These are phyloP conservation scores for Cairina moschata DNA, from an alignment of 2,113 vertebrate genomes.

Conservation along the genomic window DNA sequence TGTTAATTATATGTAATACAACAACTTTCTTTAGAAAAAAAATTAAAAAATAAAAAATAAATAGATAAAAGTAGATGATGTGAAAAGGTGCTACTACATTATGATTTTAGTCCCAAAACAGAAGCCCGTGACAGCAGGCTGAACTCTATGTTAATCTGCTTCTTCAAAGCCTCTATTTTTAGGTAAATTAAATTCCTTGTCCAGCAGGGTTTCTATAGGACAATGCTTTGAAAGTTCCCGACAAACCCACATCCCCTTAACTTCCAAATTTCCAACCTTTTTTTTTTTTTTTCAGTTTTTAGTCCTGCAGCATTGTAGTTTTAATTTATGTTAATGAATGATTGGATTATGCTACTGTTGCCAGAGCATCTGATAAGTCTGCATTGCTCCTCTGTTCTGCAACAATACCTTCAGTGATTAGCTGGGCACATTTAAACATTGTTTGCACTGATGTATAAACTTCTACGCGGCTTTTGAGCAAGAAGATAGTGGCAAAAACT, in stretches of 20 bases:
- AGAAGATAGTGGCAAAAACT: background rate
- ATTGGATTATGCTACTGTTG: slow-evolving; percentile 42
- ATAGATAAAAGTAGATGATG: background rate
- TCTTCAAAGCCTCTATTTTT: slow-evolving; percentile 51
- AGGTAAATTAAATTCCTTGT: slow-evolving; percentile 43
- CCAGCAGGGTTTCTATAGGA: slow-evolving; percentile 5
- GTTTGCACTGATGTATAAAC: slow-evolving; percentile 36
- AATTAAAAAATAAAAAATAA: background rate
- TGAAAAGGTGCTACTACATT: slow-evolving; percentile 21
- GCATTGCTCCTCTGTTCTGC: slow-evolving; percentile 33
- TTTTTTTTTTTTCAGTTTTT: slow-evolving; percentile 3
- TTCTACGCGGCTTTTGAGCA: background rate
- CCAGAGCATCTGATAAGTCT: slow-evolving; percentile 41
- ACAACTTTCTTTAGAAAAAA: background rate
- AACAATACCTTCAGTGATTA: slow-evolving; percentile 62
- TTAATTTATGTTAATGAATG: slow-evolving; percentile 65
- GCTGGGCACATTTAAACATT: slow-evolving; percentile 46
- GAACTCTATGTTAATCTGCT: slow-evolving; percentile 51
- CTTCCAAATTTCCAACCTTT: slow-evolving; percentile 51
- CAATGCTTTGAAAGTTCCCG: slow-evolving; percentile 15
- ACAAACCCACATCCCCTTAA: slow-evolving; percentile 31
- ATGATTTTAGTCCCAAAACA: slow-evolving; percentile 57
- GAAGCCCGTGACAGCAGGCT: background rate
- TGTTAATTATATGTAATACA: slow-evolving; percentile 34
- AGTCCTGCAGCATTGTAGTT: slow-evolving; percentile 39